phyloP scores from a whole-genome alignment of 2,888 invertebrate species.

The Patella ulyssiponensis region DNA sequence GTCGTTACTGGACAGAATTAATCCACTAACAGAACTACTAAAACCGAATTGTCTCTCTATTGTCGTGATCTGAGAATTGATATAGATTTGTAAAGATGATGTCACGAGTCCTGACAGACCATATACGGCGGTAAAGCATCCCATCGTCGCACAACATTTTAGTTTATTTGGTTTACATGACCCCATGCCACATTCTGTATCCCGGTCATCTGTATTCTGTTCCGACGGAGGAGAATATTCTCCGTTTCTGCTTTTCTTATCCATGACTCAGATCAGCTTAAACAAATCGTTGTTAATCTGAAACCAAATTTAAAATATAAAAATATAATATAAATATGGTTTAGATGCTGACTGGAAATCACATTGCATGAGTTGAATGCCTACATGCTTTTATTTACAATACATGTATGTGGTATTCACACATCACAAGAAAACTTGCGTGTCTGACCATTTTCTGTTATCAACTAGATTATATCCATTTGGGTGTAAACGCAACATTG shows the following conservation, averaged over 20 bases:
- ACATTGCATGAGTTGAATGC: too few species aligned
- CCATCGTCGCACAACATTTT: constrained; percentile 46
- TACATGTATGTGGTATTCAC: too few species aligned
- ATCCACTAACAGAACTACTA: constrained; percentile 58
- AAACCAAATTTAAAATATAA: too few species aligned
- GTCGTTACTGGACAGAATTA: constrained; percentile 63
- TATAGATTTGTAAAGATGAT: constrained; percentile 44
- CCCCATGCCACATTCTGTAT: constrained; percentile 44
- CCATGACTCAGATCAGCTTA: too few species aligned
- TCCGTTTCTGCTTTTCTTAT: not conserved
- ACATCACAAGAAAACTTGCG: too few species aligned
- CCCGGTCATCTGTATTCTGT: not conserved
- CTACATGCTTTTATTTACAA: too few species aligned
- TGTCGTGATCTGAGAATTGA: constrained; percentile 58
- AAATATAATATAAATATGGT: too few species aligned
- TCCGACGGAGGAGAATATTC: not conserved
- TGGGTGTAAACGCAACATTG: too few species aligned
- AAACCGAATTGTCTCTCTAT: constrained; percentile 62
- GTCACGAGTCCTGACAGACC: constrained; percentile 44
- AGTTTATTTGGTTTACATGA: constrained; percentile 41
- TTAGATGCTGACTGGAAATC: too few species aligned
- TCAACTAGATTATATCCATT: too few species aligned
- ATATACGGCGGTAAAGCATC: constrained; percentile 42
- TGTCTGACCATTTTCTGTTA: too few species aligned
- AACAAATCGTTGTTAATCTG: too few species aligned